phyloP scores from a whole-genome alignment of 2,113 vertebrate genomes.

The Tetrax tetrax region DNA sequence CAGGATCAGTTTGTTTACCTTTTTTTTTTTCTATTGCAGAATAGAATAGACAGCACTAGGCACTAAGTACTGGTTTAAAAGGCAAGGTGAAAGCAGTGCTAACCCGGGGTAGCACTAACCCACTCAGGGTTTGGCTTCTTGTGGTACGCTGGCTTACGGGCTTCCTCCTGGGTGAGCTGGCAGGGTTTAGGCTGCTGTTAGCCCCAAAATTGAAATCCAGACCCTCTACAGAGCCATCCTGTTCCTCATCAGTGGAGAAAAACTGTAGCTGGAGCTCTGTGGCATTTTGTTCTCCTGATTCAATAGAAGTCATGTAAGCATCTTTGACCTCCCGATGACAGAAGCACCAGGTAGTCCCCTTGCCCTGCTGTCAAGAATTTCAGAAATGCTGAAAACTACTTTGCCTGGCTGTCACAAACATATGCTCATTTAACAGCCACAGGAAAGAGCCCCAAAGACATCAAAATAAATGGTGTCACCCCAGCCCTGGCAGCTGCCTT shows the following conservation, averaged over 20 bases:
- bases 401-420: not conserved
- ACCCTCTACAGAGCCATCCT: not conserved
- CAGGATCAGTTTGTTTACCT: not conserved
- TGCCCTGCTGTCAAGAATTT: not conserved
- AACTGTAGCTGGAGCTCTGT: not conserved
- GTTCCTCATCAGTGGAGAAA: not conserved
- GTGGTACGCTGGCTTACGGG: not conserved
- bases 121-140: not conserved
- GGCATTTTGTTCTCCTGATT: not conserved
- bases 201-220: not conserved
- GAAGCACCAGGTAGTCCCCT: not conserved
- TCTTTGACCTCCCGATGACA: not conserved
- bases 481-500: not conserved
- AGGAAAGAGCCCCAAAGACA: not conserved
- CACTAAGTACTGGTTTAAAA: not conserved
- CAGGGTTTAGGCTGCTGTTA: not conserved
- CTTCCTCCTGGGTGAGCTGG: not conserved
- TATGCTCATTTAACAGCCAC: not conserved
- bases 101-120: not conserved
- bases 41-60: not conserved
- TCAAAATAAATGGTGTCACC: too few relatives aligned
- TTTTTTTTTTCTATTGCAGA: not conserved
- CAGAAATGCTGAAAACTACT: not conserved
- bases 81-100: not conserved
- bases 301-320: not conserved